Base-by-base conservation (phyloP, 2,113 vertebrate genomes). In the Microcebus murinus region DNA sequence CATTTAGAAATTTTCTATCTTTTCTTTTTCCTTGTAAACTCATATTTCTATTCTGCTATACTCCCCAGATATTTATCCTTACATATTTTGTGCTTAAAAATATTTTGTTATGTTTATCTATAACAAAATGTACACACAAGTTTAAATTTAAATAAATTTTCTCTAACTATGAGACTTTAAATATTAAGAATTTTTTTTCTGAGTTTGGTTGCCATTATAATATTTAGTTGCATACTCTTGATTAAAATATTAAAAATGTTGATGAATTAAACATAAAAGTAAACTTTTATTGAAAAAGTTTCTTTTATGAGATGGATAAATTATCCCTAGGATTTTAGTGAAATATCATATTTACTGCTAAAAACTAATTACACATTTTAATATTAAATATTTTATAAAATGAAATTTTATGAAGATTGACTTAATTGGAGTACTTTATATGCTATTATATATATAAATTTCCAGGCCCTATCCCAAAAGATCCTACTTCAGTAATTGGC, bases 1-100 rank as follows among this genome's bases (percentile, higher is more conserved):
- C 36, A 85, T n/a, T 85, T 91, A 93, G 83, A 95, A 83, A 82
- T 8, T 91, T 91, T 94, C n/a, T 34, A 52, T 74, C n/a, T 29
- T 91, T 80, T 21, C 29, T 91, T 76, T 84, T 83, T 79, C 45
- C 81, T 93, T 76, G 1, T 48, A n/a, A 67, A 71, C 11, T 84
- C n/a, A 67, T 82, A 83, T 77, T 94, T 85, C 10, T 89, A 70
- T 45, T 73, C 2, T 39, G 79, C n/a, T 73, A 45, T 5, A 76
- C 21, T 76, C 9, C 29, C 8, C 17, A 96, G 23, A 70, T 55
- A 59, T 45, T 88, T 76, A 85, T 59, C 21, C 8, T 74, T 65
- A 8, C 68, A 34, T 55, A 76, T 29, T 83, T 85, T 95, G 13
- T 70, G n/a, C 55, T 74, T 57, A 42, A 96, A 95, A 87, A 48